Evolutionary conservation across 2,888 invertebrate genomes (phyloP), one percentile per base, ranked within the genome.

Genomic region (Terebella lapidaria): DNA sequence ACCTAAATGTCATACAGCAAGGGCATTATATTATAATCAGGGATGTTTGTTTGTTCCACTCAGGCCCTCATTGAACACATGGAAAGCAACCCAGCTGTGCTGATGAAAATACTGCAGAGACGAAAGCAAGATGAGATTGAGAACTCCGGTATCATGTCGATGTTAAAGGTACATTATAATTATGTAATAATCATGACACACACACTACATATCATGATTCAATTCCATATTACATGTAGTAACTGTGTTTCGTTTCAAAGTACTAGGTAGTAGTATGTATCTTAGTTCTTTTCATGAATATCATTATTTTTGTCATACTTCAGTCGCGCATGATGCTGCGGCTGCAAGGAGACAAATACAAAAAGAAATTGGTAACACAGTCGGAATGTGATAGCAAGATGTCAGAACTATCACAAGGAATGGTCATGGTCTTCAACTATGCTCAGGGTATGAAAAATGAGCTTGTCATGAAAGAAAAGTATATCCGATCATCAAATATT

Each of bases 71-170:
- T 73, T 47, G 56, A 53, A 15, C 71, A 70, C 57, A 60, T 75
- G 46, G 74, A 74, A 24, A 56, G 59, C n/a, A 68, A 74, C 58
- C 71, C 71, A 28, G 64, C 68, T 10, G 58, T 66, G 18, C 71
- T 70, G 49, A 56, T 62, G 28, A 62, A 67, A 5, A 53, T 74
- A 25, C 27, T 75, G 27, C 68, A 68, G 55, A 72, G 70, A 58
- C 70, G 69, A 61, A 73, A 72, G 55, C 70, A 69, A 59, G 72
- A 75, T 28, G 72, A 74, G 25, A 52, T 72, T 57, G 75, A 74
- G 57, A 67, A 67, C 57, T 65, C 63, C 47, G 72, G 74, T 22
- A 35, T 72, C 4, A 28, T 74, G 15, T 73, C 74, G 3, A 71
- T 63, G 56, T 25, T 75, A 26, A 74, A 74, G 69, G 75, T 74